Conservation (phyloP, 2,113 vertebrate species). For the Megaceryle torquata region DNA sequence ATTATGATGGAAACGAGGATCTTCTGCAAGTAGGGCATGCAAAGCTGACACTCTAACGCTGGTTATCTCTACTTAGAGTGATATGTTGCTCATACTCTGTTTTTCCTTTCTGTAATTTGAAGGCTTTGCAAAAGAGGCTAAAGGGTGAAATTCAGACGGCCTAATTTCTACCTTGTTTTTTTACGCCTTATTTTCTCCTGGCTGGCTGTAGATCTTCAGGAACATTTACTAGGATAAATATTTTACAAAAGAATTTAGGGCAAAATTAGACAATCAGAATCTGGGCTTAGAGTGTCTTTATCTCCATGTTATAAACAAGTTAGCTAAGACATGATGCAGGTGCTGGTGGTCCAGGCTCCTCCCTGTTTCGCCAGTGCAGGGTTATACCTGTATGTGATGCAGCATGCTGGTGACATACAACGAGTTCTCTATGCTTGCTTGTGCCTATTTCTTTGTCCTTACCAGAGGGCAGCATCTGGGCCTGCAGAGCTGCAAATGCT, state of each 20-base stretch:
- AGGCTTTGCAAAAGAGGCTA: neutral
- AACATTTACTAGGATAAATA: neutral
- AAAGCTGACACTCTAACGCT: neutral
- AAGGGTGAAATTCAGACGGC: neutral
- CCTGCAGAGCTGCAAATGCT: neutral
- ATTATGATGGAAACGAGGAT: neutral
- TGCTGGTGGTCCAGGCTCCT: neutral
- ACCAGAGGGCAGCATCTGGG: neutral
- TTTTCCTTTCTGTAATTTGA: neutral
- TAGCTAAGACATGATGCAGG: neutral
- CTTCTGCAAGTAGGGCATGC: fast-evolving
- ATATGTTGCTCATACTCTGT: neutral
- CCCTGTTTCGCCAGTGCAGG: neutral
- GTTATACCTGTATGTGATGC: neutral
- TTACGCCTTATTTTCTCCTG: neutral
- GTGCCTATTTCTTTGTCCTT: neutral
- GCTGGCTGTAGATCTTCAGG: neutral
- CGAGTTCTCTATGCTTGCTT: neutral
- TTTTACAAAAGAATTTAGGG: neutral
- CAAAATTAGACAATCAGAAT: neutral
- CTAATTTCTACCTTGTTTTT: neutral
- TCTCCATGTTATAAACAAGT: neutral
- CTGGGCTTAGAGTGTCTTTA: neutral
- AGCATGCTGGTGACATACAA: neutral
- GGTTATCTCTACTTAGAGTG: neutral